Evolutionary conservation across 2,797 vertebrate species (phyloP).

Genomic region (Peromyscus attwateri): DNA sequence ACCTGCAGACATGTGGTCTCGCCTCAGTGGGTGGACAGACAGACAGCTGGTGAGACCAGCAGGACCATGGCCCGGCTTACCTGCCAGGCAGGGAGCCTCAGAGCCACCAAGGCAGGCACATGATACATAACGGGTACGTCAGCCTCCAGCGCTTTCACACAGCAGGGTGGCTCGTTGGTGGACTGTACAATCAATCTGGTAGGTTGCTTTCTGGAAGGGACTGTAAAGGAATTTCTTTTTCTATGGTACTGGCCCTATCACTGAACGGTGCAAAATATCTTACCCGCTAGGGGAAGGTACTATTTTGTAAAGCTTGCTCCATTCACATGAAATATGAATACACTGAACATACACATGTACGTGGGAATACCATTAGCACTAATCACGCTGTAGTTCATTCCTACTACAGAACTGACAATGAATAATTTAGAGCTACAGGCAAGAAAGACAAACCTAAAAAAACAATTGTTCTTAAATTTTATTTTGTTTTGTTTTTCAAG

Average conservation of each 20-base stretch:
- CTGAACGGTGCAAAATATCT: neutral
- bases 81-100: neutral
- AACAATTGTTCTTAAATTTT: neutral
- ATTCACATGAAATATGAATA: neutral
- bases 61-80: neutral
- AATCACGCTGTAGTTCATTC: slow-evolving; percentile 47
- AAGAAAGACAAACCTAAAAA: slow-evolving; percentile 57
- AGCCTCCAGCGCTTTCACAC: neutral
- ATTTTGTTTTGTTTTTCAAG: neutral
- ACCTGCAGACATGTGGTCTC: neutral
- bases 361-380: slow-evolving; percentile 1
- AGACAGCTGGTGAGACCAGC: slow-evolving; percentile 6
- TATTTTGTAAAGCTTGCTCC: neutral
- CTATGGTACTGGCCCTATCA: neutral
- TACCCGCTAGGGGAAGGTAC: neutral
- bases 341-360: neutral
- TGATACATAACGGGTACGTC: fast-evolving
- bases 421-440: slow-evolving; percentile 56
- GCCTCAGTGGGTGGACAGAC: neutral
- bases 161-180: neutral
- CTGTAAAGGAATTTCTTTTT: slow-evolving; percentile 4
- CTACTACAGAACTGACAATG: slow-evolving; percentile 37
- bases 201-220: neutral
- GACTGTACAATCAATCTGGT: neutral
- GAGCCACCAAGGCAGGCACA: neutral